These are phyloP conservation scores for Drosophila jambulina DNA, from an alignment of 1,140 invertebrate species.

Conservation along the genomic window DNA sequence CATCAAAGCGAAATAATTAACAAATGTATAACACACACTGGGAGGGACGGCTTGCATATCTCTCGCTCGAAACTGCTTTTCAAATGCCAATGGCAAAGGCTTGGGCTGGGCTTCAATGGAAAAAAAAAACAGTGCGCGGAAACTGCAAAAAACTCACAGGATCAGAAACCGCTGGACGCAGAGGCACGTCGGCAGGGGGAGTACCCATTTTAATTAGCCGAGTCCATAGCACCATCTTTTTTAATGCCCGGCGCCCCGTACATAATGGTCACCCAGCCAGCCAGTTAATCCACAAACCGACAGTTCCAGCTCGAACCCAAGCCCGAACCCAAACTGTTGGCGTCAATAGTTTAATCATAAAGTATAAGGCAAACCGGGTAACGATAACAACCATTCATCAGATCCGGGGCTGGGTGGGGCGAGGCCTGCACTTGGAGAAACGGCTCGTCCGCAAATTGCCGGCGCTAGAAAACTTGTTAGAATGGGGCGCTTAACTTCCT, in stretches of 20 bases:
- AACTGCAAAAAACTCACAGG: slow-evolving; percentile 17
- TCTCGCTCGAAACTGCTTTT: slow-evolving; percentile 45
- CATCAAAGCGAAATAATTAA: slow-evolving; percentile 82
- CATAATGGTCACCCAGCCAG: slow-evolving; percentile 60
- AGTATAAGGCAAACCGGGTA: slow-evolving; percentile 62
- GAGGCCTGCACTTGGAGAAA: slow-evolving; percentile 22
- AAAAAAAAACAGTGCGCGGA: slow-evolving; percentile 40
- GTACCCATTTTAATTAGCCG: slow-evolving; percentile 73
- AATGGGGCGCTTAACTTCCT: not conserved
- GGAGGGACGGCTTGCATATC: slow-evolving; percentile 29
- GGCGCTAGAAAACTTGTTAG: too few species aligned
- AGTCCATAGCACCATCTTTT: slow-evolving; percentile 53
- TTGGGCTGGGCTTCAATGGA: slow-evolving; percentile 30
- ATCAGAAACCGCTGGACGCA: slow-evolving; percentile 16
- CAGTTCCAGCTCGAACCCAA: not conserved
- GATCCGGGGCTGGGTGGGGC: slow-evolving; percentile 10
- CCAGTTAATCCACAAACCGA: slow-evolving; percentile 51
- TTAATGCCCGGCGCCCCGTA: slow-evolving; percentile 51
- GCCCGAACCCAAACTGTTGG: slow-evolving; percentile 18
- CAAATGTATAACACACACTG: slow-evolving; percentile 70
- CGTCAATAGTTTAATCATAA: slow-evolving; percentile 81
- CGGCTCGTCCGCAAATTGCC: not conserved
- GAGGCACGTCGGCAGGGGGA: slow-evolving; percentile 9
- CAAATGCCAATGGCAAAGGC: slow-evolving; percentile 70
- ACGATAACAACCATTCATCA: slow-evolving; percentile 75